These are phyloP conservation scores for Bos taurus DNA, from an alignment of 2,113 vertebrate species.

Conservation along the genomic window ARS-UCD2.0 NC_037331.1:108843001-108843500, in stretches of 20 bases:
- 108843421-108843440: neutral
- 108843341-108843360: neutral
- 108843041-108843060: too few species aligned
- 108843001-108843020: neutral
- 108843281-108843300: neutral
- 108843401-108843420: neutral
- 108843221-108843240: neutral
- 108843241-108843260: neutral
- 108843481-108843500: neutral
- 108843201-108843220: neutral
- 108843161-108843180: neutral
- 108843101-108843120: neutral
- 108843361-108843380: neutral
- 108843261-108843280: neutral
- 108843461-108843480: neutral
- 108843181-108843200: neutral
- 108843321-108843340: neutral
- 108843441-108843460: neutral
- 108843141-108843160: neutral
- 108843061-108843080: neutral
- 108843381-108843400: neutral
- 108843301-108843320: neutral
- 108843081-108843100: neutral
- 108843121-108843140: fast-evolving
- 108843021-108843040: neutral